Percentiles rank a stretch among this genome's conserved stretches.
phyloP scores from a whole-genome alignment of 2,888 invertebrate species.

The Sisyra nigra region DNA sequence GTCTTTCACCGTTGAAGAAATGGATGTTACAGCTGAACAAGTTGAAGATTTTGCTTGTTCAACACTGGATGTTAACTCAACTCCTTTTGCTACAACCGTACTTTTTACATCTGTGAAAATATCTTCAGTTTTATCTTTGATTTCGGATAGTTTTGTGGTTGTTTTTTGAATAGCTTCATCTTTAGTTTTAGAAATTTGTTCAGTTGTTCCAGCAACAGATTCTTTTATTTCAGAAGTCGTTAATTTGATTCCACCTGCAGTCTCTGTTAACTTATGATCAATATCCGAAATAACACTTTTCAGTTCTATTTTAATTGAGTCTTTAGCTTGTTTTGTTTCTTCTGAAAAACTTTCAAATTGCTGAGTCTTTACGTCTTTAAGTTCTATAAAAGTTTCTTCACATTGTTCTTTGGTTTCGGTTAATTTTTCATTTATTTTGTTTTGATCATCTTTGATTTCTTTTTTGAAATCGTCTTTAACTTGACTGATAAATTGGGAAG shows the following conservation, averaged over 20 bases:
- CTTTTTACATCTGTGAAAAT: background rate
- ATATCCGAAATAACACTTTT: background rate
- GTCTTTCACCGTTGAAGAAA: conserved; percentile 5
- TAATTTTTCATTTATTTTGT: background rate
- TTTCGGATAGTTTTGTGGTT: background rate
- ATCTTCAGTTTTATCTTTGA: conserved; percentile 1
- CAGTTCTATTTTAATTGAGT: too few relatives aligned
- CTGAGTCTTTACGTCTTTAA: too few relatives aligned
- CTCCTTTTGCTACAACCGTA: background rate
- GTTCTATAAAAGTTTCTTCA: background rate
- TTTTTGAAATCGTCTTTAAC: background rate
- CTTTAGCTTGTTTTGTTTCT: background rate
- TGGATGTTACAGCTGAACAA: background rate
- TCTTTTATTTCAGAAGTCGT: conserved; percentile 6
- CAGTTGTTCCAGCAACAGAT: background rate
- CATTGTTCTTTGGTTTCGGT: background rate
- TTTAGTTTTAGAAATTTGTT: background rate
- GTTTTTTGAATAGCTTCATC: background rate
- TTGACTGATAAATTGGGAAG: background rate
- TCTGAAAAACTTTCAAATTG: background rate
- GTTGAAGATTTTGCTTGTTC: background rate
- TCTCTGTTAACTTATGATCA: conserved; percentile 8
- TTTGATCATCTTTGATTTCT: background rate
- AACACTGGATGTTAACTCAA: background rate
- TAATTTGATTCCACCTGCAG: conserved; percentile 7